Conservation (phyloP, 2,113 vertebrate species). For the Gambusia affinis region DNA sequence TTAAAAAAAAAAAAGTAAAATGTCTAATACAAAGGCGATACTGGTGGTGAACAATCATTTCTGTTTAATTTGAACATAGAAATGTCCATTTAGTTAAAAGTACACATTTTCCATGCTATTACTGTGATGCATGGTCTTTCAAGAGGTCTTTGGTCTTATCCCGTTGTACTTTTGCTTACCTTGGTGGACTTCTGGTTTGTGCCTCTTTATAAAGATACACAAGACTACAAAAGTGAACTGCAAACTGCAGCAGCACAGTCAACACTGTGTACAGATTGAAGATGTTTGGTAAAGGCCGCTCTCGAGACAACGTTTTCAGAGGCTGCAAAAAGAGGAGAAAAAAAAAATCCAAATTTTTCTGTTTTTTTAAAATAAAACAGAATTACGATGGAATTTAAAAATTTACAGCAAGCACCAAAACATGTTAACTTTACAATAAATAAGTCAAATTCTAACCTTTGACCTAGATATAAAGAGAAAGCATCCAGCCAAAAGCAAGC, state of each 20-base stretch:
- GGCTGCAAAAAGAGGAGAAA: slow-evolving; percentile 78
- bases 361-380: neutral
- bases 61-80: neutral
- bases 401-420: neutral
- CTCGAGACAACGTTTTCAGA: slow-evolving; percentile 91
- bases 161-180: slow-evolving; percentile 71
- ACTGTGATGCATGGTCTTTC: neutral
- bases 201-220: slow-evolving; percentile 91
- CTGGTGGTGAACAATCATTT: neutral
- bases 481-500: slow-evolving; percentile 92
- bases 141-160: neutral
- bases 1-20: no score
- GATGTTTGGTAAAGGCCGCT: slow-evolving; percentile 95
- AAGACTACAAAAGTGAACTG: slow-evolving; percentile 93
- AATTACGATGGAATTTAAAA: neutral
- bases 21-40: no score
- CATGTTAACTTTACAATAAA: neutral
- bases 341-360: neutral
- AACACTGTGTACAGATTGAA: slow-evolving; percentile 96
- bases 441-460: slow-evolving; percentile 81
- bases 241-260: slow-evolving; percentile 93
- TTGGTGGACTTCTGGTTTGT: slow-evolving; percentile 85
- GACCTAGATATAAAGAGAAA: slow-evolving; percentile 99
- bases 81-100: neutral
- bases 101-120: neutral